Evolutionary conservation across 2,888 invertebrate genomes (phyloP), one percentile per base, ranked within the genome.

Genomic region (Augochlorella aurata): DNA sequence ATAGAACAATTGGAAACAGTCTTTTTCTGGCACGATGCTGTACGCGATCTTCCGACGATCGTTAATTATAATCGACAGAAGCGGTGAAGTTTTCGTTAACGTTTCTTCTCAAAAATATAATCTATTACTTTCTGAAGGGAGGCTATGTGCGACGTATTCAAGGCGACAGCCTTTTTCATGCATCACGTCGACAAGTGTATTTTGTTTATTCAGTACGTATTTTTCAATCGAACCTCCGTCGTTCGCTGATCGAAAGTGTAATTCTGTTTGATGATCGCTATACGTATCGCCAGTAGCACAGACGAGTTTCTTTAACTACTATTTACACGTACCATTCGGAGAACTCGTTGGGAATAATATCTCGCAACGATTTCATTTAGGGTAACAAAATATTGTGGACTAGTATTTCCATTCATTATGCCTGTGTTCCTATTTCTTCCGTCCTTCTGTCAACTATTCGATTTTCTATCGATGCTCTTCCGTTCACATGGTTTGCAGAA

Each of bases 1-100:
- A 66, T 58, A 50, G 79, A 68, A 81, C 68, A 71, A 79, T 47
- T 69, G 77, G 75, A 73, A 81, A 88, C 87, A 88, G 82, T 85
- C 81, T 87, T 88, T 77, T 83, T 78, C 85, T 85, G 83, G 81
- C 86, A 81, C 83, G 65, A 81, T 77, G 67, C 83, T 72, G 75
- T 81, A 81, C 70, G 52, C 75, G 47, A 76, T 75, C 50, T 68
- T 75, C 69, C 74, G 52, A 61, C 66, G 69, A 82, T 29, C 44
- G 45, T 63, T 61, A 21, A 69, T 38, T 29, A 45, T 68, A 45
- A 81, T 81, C 76, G 63, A 50, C 24, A 29, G 67, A 67, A 68
- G 44, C 24, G 49, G 70, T 81, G 21, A 65, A n/a, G 44, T 65
- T n/a, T 68, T 45, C 58, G 24, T 61, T 71, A 61, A 63, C 4